Evolutionary conservation across 1,140 invertebrate species (phyloP).

Genomic region (Drosophila elegans): DNA sequence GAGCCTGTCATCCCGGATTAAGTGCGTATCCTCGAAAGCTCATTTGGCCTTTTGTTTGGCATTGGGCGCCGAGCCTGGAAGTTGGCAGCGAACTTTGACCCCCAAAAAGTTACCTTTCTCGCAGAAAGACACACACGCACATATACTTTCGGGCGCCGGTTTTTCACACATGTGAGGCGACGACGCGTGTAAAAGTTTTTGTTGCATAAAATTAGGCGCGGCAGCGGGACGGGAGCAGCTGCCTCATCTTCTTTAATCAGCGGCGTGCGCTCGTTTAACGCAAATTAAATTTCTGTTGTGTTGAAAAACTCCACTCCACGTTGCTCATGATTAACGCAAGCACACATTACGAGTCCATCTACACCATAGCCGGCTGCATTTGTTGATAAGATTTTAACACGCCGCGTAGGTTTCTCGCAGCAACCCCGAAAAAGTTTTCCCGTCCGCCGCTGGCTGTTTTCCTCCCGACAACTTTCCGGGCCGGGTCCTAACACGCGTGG

Average conservation of each 20-base stretch:
- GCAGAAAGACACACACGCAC: conserved; percentile 3
- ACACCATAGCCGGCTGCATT: conserved; percentile 34
- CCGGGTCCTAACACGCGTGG: conserved; percentile 46
- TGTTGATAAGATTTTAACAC: conserved; percentile 81
- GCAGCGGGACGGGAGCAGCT: conserved; percentile 27
- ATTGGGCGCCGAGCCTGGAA: conserved; percentile 21
- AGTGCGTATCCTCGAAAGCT: conserved; percentile 65
- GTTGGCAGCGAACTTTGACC: conserved; percentile 55
- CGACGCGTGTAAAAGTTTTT: conserved; percentile 79
- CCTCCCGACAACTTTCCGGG: conserved; percentile 46
- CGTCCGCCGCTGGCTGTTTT: conserved; percentile 46
- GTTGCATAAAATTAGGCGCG: conserved; percentile 70
- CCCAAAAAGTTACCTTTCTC: conserved; percentile 64
- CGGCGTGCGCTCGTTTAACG: conserved; percentile 79
- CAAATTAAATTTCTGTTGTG: conserved; percentile 75
- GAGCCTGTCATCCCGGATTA: conserved; percentile 73
- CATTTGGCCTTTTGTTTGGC: conserved; percentile 60
- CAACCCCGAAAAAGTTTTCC: conserved; percentile 64
- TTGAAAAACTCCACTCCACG: conserved; percentile 39
- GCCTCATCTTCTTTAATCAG: conserved; percentile 71
- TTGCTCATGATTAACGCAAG: conserved; percentile 67
- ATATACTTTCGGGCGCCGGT: background rate
- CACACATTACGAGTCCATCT: conserved; percentile 25
- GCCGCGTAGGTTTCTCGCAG: conserved; percentile 73
- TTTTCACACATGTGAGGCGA: conserved; percentile 65